phyloP scores from a whole-genome alignment of 2,113 vertebrate species.

The Diadophis punctatus region DNA sequence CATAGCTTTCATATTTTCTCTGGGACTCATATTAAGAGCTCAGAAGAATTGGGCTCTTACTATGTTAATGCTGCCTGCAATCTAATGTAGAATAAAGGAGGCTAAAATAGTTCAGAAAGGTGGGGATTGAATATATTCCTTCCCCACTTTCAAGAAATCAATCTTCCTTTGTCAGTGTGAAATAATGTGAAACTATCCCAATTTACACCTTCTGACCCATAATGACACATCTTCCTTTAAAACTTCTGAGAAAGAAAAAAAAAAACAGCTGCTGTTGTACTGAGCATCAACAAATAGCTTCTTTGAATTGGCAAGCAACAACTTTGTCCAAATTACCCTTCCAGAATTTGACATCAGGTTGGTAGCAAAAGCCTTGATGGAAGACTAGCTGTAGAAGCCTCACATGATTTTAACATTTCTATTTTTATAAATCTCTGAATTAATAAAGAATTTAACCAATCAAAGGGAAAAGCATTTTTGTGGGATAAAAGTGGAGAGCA shows the following conservation, averaged over 20 bases:
- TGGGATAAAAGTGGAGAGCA: constrained; percentile 8
- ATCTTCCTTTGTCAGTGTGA: background rate
- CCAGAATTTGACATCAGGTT: constrained; percentile 6
- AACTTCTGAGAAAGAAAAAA: background rate
- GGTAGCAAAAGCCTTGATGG: background rate
- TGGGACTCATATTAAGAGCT: constrained; percentile 8
- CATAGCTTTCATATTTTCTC: constrained; percentile 23
- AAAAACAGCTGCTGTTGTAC: background rate
- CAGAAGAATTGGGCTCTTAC: background rate
- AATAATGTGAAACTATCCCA: background rate
- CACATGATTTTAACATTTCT: background rate
- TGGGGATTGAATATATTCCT: background rate
- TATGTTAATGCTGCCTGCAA: constrained; percentile 5
- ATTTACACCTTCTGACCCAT: background rate
- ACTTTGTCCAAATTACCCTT: background rate
- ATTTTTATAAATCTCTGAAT: background rate
- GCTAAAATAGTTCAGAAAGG: background rate
- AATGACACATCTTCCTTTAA: background rate
- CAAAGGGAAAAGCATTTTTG: background rate
- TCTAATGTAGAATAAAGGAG: background rate
- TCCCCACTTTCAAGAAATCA: background rate
- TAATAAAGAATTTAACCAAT: background rate
- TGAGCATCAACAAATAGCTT: background rate
- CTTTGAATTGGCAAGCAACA: background rate
- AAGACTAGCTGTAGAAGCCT: background rate